phyloP scores from a whole-genome alignment of 2,888 invertebrate species.

The Aleiodes alternator region DNA sequence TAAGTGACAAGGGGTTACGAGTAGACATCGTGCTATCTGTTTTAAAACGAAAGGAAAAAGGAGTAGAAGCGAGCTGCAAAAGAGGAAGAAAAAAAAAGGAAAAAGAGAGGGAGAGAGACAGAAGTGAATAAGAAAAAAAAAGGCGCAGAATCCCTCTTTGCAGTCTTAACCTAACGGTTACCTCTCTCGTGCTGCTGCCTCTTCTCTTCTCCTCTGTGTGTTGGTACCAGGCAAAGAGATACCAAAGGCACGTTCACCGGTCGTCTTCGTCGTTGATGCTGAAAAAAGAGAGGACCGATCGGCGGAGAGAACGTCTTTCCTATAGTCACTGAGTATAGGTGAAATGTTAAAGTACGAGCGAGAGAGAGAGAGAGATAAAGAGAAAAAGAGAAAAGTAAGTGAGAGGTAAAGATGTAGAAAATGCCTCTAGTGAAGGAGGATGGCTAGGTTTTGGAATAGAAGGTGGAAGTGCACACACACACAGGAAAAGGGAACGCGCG shows the following conservation, averaged over 20 bases:
- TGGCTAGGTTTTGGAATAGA: slow-evolving; percentile 45
- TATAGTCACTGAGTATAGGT: slow-evolving; percentile 4
- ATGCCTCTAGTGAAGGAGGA: slow-evolving; percentile 38
- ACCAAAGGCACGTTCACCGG: slow-evolving; percentile 47
- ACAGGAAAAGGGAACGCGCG: slow-evolving; percentile 9
- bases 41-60: slow-evolving; percentile 30
- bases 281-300: slow-evolving; percentile 43
- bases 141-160: slow-evolving; percentile 6
- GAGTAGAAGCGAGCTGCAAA: background rate
- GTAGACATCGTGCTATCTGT: slow-evolving; percentile 13
- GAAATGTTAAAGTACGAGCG: slow-evolving; percentile 27
- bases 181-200: slow-evolving; percentile 15
- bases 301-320: slow-evolving; percentile 21
- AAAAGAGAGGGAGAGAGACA: background rate
- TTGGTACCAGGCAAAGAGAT: slow-evolving; percentile 43
- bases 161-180: slow-evolving; percentile 25
- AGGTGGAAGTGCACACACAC: background rate
- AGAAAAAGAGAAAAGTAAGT: slow-evolving; percentile 26
- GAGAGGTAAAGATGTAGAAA: slow-evolving; percentile 29
- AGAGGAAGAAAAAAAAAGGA: background rate
- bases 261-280: slow-evolving; percentile 37
- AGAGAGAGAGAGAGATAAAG: slow-evolving; percentile 36
- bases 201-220: slow-evolving; percentile 3
- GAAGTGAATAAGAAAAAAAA: background rate
- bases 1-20: slow-evolving; percentile 22